Evolutionary conservation across 2,113 vertebrate species (phyloP).

Genomic region (Myrmecophaga tridactyla): DNA sequence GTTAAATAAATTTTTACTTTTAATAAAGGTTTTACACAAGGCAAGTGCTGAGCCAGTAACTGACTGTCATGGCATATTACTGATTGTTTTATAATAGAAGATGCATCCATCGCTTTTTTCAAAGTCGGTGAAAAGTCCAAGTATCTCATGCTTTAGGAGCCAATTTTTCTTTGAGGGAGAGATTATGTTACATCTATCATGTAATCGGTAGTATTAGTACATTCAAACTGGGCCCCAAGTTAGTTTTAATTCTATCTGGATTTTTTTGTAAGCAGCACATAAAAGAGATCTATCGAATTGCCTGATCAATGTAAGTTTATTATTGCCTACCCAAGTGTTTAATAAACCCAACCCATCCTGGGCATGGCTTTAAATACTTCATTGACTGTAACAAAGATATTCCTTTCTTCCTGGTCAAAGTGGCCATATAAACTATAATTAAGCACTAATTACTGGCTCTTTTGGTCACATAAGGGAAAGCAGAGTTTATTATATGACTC

Average conservation of each 20-base stretch:
- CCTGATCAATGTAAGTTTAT: constrained; percentile 84
- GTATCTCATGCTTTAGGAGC: constrained; percentile 62
- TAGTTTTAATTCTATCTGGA: constrained; percentile 80
- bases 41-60: not conserved
- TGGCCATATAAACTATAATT: constrained; percentile 85
- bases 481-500: constrained; percentile 72
- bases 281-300: constrained; percentile 81
- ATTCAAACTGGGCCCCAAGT: constrained; percentile 69
- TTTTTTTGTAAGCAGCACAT: constrained; percentile 58
- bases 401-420: constrained; percentile 82
- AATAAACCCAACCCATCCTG: constrained; percentile 81
- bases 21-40: no score
- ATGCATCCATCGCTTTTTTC: constrained; percentile 45
- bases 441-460: constrained; percentile 84
- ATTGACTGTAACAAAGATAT: constrained; percentile 83
- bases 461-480: constrained; percentile 81
- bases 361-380: constrained; percentile 82
- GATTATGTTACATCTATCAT: constrained; percentile 66
- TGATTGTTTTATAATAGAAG: not conserved
- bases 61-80: not conserved
- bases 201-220: constrained; percentile 44
- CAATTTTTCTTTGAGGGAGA: constrained; percentile 71
- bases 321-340: constrained; percentile 86
- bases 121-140: constrained; percentile 61
- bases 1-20: no score